Base-by-base conservation (phyloP, 2,113 vertebrate genomes). In the Heterotis niloticus region DNA sequence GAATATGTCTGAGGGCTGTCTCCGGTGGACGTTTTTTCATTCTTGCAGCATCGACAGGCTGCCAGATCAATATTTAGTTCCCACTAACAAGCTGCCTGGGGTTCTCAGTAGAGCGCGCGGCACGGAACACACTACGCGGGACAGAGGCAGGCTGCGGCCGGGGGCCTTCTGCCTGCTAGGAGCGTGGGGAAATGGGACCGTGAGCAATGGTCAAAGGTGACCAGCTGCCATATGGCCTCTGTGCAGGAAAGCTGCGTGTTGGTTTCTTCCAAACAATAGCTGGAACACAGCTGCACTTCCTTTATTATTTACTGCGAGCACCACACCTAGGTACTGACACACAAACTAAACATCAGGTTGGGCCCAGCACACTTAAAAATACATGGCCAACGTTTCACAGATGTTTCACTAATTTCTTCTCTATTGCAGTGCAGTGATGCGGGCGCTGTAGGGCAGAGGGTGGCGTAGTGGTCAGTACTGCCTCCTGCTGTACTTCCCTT, bases 51-150 rank as follows among this genome's bases (percentile, higher is more conserved):
- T 98, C 95, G 95, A 98, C 96, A 98, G 96, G 94, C 95, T 94
- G 94, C 95, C 96, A 95, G 97, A 99, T 99, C 96, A 98, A 99
- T 99, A 99, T 97, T 98, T 96, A 97, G 95, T 98, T 98, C 96
- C 96, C 96, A 98, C 96, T 98, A 99, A 99, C 97, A 98, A 98
- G 97, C 96, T 96, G 95, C 96, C 95, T 96, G 93, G 90, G 95
- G 96, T 96, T 98, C 96, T 98, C 92, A 93, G 92, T 93, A 94
- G 94, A 94, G 94, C 94, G 93, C 94, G 93, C 93, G 92, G 92
- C 91, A 91, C 88, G 92, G 92, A 44, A 44, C 34, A 44, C 34
- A 7, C 59, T 93, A 93, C 94, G 93, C 87, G 90, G 94, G 95
- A 97, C 95, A 94, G 12, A 28, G 34, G 28, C 51, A 95, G 92